A percentile compares a stretch with the other conserved stretches of the same genome.
Evolutionary conservation across 2,797 vertebrate genomes (phyloP).

Genomic region (Emys orbicularis): DNA sequence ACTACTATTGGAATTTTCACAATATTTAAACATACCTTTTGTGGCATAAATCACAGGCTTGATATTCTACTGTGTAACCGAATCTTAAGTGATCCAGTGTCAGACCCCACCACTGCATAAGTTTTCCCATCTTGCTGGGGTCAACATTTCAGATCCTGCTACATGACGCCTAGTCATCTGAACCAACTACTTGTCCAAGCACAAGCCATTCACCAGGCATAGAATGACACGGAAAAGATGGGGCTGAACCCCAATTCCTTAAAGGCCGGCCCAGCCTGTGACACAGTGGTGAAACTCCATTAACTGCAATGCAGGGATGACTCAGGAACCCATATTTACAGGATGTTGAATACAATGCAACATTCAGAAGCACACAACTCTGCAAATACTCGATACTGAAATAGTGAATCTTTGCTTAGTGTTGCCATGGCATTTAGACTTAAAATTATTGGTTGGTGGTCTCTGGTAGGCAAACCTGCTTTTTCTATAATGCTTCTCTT

Average conservation of each 20-base stretch:
- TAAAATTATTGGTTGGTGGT: background rate
- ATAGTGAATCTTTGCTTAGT: background rate
- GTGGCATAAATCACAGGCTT: background rate
- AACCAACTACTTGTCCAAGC: background rate
- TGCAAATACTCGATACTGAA: background rate
- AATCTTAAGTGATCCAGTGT: background rate
- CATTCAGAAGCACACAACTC: background rate
- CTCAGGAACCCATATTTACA: background rate
- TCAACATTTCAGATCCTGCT: background rate
- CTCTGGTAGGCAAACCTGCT: conserved; percentile 20
- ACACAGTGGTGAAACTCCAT: background rate
- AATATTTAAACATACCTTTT: background rate
- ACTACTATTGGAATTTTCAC: background rate
- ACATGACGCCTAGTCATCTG: background rate
- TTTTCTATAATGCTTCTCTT: conserved; percentile 46
- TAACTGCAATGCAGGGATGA: background rate
- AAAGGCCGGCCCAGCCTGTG: background rate
- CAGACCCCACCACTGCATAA: background rate
- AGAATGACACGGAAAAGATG: background rate
- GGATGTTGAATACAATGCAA: background rate
- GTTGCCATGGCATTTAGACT: background rate
- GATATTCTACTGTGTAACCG: background rate
- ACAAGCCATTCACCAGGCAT: background rate
- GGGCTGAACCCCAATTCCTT: background rate
- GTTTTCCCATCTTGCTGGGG: background rate